Percentiles rank a stretch among this genome's conserved stretches.
These are phyloP conservation scores for Nasonia oneida DNA, from an alignment of 2,888 invertebrate species.

Conservation along the genomic window DNA sequence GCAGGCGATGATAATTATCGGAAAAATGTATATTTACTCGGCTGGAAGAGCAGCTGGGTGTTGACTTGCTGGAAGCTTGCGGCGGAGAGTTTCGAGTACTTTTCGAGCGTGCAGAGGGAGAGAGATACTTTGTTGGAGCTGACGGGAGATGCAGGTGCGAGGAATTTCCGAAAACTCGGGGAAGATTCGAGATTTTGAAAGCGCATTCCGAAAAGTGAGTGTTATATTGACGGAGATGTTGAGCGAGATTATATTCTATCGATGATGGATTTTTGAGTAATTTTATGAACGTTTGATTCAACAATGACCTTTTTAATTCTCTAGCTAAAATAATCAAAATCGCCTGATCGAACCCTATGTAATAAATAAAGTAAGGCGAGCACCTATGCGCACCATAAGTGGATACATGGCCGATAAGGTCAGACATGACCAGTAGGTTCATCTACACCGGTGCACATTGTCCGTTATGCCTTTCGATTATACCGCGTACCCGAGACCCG, in stretches of 20 bases:
- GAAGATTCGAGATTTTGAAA: neutral
- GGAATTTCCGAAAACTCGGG: neutral
- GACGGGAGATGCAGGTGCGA: neutral
- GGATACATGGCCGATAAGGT: neutral
- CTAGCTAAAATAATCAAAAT: too few relatives aligned
- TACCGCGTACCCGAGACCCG: neutral
- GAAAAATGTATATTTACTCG: conserved; percentile 49
- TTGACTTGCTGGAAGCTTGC: neutral
- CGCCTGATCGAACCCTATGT: too few relatives aligned
- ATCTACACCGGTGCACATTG: neutral
- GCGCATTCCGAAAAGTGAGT: neutral
- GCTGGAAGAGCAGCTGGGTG: neutral
- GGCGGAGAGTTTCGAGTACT: neutral
- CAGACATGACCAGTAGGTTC: neutral
- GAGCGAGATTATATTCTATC: neutral
- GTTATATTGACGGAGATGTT: neutral
- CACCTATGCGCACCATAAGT: too few relatives aligned
- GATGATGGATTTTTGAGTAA: too few relatives aligned
- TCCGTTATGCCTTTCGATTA: neutral
- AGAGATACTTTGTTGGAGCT: neutral
- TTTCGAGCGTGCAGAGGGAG: neutral
- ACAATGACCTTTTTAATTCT: too few relatives aligned
- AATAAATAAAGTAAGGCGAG: too few relatives aligned
- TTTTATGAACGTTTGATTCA: too few relatives aligned
- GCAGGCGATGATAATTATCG: conserved; percentile 34